Evolutionary conservation across 2,113 vertebrate genomes (phyloP).

Genomic region (Psophia crepitans): DNA sequence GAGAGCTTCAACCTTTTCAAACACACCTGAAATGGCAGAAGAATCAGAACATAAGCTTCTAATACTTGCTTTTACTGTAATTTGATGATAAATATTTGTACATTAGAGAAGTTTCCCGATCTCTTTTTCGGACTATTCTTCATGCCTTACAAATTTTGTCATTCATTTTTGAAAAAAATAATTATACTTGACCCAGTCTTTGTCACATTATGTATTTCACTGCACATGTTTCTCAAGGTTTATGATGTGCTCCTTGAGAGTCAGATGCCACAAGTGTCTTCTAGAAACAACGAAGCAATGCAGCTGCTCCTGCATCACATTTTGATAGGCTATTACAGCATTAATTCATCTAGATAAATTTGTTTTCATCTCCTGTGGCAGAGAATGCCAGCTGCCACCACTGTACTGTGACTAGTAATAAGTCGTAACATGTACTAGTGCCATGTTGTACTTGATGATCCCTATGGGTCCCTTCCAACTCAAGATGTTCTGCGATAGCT

Average conservation of each 20-base stretch:
- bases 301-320: background rate
- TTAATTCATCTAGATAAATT: background rate
- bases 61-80: background rate
- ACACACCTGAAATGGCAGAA: background rate
- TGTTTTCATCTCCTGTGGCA: background rate
- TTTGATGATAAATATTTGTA: background rate
- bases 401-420: background rate
- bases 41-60: background rate
- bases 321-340: background rate
- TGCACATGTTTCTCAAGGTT: background rate
- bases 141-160: background rate
- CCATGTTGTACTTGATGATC: background rate
- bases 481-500: background rate
- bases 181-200: too few relatives aligned
- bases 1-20: background rate
- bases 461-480: background rate
- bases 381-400: background rate
- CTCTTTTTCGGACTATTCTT: background rate
- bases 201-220: background rate
- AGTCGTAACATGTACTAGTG: background rate
- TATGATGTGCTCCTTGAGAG: background rate
- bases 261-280: background rate
- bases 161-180: background rate
- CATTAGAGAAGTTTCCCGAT: background rate
- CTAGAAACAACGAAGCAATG: background rate